Evolutionary conservation across 2,113 vertebrate species (phyloP), one percentile per base, ranked within the genome.

Genomic region (Axis porcinus): DNA sequence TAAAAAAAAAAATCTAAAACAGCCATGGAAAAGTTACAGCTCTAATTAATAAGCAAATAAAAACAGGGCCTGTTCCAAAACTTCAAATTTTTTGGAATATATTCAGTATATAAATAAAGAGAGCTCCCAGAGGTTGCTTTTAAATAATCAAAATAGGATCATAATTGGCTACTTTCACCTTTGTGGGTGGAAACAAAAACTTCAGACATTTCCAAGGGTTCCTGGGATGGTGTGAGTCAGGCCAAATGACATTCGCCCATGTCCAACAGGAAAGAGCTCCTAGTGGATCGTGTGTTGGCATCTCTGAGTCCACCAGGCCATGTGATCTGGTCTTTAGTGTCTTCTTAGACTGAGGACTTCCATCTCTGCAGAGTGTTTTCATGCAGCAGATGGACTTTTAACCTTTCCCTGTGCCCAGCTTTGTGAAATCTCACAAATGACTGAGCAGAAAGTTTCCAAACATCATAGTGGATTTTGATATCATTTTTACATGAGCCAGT

Each of bases 161-260:
- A 2, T 70, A 55, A 93, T 82, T 91, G 16, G 50, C 54, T 47
- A 79, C 86, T 79, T 64, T 88, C 74, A 85, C 60, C 60, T 70
- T 92, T 92, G 78, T 88, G n/a, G 43, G 27, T 78, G 33, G 52
- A 94, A 97, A 90, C 62, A 92, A 79, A 94, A 67, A 67, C 25
- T 84, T 47, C 8, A 94, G 86, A 91, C 82, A 88, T 95, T 90
- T 85, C 88, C 82, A 64, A 58, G 82, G 33, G 64, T 86, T 23
- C 30, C 84, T 50, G 6, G n/a, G 70, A 70, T 74, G n/a, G 52
- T 54, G 30, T 21, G 15, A 83, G 55, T 92, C 21, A 84, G 58
- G 88, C 70, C 8, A 70, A 85, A 47, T 14, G 16, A 3, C 14
- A 2, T 21, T 55, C 40, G 57, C 36, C 74, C 15, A 7, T 14